Percentiles rank a stretch among this genome's conserved stretches.
phyloP scores from a whole-genome alignment of 2,797 vertebrate genomes.

The Scolopax bukidnonensis region DNA sequence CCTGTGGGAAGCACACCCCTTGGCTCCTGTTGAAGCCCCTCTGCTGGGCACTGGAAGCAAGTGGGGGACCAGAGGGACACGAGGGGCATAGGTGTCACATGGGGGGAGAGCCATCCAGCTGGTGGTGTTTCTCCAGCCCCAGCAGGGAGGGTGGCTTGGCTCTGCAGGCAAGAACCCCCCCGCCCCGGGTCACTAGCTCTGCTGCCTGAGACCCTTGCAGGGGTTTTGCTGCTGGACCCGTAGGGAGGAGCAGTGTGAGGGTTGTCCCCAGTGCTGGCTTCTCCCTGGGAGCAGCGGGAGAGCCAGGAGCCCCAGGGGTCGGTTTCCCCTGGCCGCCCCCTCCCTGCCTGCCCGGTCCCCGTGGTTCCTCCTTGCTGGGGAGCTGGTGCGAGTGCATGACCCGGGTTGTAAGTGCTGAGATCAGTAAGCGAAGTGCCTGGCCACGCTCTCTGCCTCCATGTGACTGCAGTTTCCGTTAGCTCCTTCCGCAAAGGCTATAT shows the following conservation, averaged over 20 bases:
- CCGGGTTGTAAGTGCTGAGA: neutral
- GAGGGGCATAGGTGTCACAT: accelerated
- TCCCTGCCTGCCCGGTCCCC: neutral
- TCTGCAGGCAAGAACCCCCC: neutral
- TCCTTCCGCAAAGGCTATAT: slow-evolving; percentile 84
- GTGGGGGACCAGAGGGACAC: accelerated
- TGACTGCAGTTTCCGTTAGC: slow-evolving; percentile 83
- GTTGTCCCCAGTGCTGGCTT: neutral
- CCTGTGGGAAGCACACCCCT: accelerated
- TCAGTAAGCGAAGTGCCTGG: slow-evolving; percentile 31
- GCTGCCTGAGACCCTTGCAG: neutral
- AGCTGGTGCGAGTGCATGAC: slow-evolving; percentile 33
- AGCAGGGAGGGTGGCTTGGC: accelerated
- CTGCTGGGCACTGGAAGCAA: accelerated
- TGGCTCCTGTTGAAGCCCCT: accelerated
- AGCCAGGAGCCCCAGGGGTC: neutral
- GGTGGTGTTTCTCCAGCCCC: neutral
- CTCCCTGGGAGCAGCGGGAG: neutral
- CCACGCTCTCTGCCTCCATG: slow-evolving; percentile 75
- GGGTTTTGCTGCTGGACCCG: neutral
- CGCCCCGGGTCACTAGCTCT: accelerated
- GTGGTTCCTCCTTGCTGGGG: slow-evolving; percentile 50
- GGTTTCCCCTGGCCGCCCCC: neutral
- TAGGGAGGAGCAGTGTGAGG: accelerated
- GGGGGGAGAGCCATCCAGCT: accelerated